Percentiles rank a stretch among this genome's conserved stretches.
Evolutionary conservation across 2,888 invertebrate species (phyloP).

Genomic region (Augochlorella aurata): DNA sequence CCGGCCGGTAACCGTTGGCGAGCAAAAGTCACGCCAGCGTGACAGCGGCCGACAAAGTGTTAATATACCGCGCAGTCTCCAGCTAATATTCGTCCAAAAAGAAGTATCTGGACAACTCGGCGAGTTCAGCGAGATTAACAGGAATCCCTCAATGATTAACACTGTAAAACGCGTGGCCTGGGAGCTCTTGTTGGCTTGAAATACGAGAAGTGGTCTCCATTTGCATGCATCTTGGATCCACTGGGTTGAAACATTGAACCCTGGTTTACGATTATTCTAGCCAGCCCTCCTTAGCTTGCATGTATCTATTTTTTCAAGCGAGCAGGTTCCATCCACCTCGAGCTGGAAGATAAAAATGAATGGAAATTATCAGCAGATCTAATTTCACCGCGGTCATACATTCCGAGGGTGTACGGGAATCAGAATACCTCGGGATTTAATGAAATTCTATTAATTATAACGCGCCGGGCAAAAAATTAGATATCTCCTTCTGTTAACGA

Average conservation of each 20-base stretch:
- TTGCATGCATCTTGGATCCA: slow-evolving; percentile 35
- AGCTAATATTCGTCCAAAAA: neutral
- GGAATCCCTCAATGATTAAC: slow-evolving; percentile 34
- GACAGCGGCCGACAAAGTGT: too few relatives aligned
- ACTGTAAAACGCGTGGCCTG: slow-evolving; percentile 27
- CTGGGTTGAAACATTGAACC: slow-evolving; percentile 42
- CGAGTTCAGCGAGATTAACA: slow-evolving; percentile 24
- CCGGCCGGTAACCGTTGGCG: too few relatives aligned
- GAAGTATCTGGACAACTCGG: neutral
- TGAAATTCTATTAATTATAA: slow-evolving; percentile 6
- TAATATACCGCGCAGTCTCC: too few relatives aligned
- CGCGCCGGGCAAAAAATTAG: neutral
- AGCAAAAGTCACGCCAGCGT: too few relatives aligned
- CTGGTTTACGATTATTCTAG: slow-evolving; percentile 37
- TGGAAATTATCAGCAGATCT: neutral
- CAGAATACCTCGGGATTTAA: neutral
- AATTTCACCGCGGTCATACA: neutral
- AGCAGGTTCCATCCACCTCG: neutral
- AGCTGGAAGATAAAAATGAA: neutral
- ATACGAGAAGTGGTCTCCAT: slow-evolving; percentile 27
- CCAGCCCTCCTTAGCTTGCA: neutral
- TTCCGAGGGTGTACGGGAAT: neutral
- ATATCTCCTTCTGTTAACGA: neutral
- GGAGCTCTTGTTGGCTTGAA: slow-evolving; percentile 14
- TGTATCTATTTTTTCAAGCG: neutral